phyloP scores from a whole-genome alignment of 37 sponge, comb jelly and placozoan species.

The Beroe ovata region DNA sequence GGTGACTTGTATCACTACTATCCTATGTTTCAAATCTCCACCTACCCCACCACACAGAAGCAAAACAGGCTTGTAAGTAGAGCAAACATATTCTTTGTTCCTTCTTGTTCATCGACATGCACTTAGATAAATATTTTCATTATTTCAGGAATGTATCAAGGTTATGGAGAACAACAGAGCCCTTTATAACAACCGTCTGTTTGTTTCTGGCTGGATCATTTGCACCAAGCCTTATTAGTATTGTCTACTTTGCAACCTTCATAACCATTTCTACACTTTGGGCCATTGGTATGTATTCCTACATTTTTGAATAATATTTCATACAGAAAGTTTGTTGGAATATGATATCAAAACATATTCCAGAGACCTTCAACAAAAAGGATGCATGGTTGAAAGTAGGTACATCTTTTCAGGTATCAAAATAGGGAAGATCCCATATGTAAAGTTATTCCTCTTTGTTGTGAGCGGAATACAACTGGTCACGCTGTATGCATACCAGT shows the following conservation, averaged over 20 bases:
- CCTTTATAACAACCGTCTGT: constrained; percentile 11
- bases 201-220: constrained; percentile 6
- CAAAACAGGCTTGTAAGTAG: neutral
- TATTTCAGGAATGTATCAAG: constrained; percentile 30
- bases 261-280: constrained; percentile 11
- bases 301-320: no score
- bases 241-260: constrained; percentile 36
- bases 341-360: no score
- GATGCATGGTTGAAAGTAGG: no score
- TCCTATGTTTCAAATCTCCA: constrained; percentile 25
- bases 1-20: constrained; percentile 16
- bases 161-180: constrained; percentile 26
- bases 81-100: neutral
- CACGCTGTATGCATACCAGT: constrained; percentile 52
- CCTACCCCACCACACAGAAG: neutral
- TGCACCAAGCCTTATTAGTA: constrained; percentile 2
- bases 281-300: constrained; percentile 9
- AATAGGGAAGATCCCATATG: neutral
- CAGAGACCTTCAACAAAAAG: no score
- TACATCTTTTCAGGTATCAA: constrained; percentile 14
- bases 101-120: neutral
- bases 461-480: constrained; percentile 2
- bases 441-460: constrained; percentile 27
- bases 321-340: no score
- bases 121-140: no score